Evolutionary conservation across 64 coral and sea anemone genomes (phyloP).

Genomic region (Dendrophyllia cribrosa): DNA sequence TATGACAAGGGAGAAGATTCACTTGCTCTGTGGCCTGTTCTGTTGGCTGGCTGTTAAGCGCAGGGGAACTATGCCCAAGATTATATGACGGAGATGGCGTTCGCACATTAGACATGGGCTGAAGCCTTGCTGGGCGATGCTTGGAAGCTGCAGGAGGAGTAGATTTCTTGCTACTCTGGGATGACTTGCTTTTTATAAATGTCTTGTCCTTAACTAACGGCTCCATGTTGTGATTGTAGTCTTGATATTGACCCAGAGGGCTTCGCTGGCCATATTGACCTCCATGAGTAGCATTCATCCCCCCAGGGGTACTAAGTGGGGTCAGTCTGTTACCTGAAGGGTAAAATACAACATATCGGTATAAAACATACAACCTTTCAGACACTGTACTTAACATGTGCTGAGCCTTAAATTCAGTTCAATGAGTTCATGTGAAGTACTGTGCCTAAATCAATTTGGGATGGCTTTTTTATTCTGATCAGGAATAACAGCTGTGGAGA

Average conservation of each 20-base stretch:
- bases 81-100: conserved; percentile 10
- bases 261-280: neutral
- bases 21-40: conserved; percentile 9
- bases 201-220: conserved; percentile 17
- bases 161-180: neutral
- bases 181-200: conserved; percentile 49
- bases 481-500: no score
- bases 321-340: conserved; percentile 4
- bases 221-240: conserved; percentile 17
- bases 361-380: neutral
- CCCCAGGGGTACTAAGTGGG: conserved; percentile 26
- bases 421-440: no score
- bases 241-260: neutral
- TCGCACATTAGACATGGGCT: conserved; percentile 38
- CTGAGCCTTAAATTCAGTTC: no score
- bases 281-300: neutral
- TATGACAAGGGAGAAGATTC: conserved; percentile 70
- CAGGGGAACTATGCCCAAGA: neutral
- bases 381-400: no score
- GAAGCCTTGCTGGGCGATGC: conserved; percentile 38
- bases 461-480: no score
- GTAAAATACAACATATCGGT: neutral
- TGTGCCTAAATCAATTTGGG: no score
- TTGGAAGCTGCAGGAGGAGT: neutral
- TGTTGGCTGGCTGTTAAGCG: neutral